Conservation (phyloP, 2,797 vertebrate genomes). For the Alcedo quadribrachys region DNA sequence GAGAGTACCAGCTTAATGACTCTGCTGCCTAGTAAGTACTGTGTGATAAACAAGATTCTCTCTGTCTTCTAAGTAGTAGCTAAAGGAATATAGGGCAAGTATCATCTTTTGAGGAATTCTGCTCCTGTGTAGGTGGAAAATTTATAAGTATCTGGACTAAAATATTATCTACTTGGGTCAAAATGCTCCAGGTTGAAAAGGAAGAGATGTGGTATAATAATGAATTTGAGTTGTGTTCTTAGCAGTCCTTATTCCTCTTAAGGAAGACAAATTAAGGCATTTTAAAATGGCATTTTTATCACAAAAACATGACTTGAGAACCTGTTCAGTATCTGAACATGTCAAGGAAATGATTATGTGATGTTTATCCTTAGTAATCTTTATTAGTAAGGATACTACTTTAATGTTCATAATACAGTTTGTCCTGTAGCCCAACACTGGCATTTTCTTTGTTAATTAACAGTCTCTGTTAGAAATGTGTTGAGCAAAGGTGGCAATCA, state of each 20-base stretch:
- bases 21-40: constrained; percentile 96
- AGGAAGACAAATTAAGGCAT: background rate
- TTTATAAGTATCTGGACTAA: background rate
- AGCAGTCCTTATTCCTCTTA: background rate
- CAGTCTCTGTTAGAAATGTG: background rate
- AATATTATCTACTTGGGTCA: background rate
- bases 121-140: background rate
- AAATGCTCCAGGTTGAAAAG: background rate
- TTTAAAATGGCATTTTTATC: background rate
- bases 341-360: background rate
- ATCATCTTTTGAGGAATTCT: background rate
- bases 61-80: background rate
- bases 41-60: background rate
- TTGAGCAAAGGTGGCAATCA: background rate
- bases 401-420: background rate
- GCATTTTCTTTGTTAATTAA: background rate
- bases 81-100: background rate
- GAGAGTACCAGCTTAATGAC: constrained; percentile 98
- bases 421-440: background rate
- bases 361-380: background rate
- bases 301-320: background rate
- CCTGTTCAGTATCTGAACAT: background rate
- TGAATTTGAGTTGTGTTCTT: background rate
- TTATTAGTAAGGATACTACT: background rate
- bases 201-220: background rate